Evolutionary conservation across 1,140 invertebrate species (phyloP).

Genomic region (Gonioctena quinquepunctata): DNA sequence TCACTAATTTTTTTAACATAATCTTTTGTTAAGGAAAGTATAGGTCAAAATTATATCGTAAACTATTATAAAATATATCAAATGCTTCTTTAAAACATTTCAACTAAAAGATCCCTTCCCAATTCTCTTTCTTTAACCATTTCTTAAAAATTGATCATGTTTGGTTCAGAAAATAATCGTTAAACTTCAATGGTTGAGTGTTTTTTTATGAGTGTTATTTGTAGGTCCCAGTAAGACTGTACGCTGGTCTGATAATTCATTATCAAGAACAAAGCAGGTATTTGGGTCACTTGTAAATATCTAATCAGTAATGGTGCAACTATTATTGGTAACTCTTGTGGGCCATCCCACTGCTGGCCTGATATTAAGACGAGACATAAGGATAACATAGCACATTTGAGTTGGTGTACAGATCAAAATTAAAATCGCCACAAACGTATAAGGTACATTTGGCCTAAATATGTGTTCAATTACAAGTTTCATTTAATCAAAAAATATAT

Average conservation of each 20-base stretch:
- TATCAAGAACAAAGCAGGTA: conserved; percentile 13
- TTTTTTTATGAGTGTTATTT: too few relatives aligned
- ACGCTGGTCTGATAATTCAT: conserved; percentile 7
- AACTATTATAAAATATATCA: conserved; percentile 6
- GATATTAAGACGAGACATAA: too few relatives aligned
- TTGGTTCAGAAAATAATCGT: conserved; percentile 5
- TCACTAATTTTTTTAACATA: neutral
- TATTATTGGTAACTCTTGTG: too few relatives aligned
- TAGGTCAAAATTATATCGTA: conserved; percentile 10
- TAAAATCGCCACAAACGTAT: conserved; percentile 8
- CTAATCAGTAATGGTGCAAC: conserved; percentile 9
- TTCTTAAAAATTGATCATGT: neutral
- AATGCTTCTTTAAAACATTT: conserved; percentile 3
- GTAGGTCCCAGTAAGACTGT: neutral
- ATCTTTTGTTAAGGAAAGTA: neutral
- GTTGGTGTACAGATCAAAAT: conserved; percentile 10
- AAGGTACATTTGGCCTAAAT: conserved; percentile 1
- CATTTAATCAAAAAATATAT: conserved; percentile 9
- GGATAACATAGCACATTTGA: too few relatives aligned
- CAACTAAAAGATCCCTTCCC: neutral
- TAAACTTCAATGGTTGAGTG: too few relatives aligned
- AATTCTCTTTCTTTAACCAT: conserved; percentile 1
- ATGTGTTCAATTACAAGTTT: conserved; percentile 10
- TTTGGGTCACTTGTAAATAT: conserved; percentile 5
- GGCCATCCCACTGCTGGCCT: conserved; percentile 1